Evolutionary conservation across 2,797 vertebrate species (phyloP).

Genomic region (Enteromius radiatus): DNA sequence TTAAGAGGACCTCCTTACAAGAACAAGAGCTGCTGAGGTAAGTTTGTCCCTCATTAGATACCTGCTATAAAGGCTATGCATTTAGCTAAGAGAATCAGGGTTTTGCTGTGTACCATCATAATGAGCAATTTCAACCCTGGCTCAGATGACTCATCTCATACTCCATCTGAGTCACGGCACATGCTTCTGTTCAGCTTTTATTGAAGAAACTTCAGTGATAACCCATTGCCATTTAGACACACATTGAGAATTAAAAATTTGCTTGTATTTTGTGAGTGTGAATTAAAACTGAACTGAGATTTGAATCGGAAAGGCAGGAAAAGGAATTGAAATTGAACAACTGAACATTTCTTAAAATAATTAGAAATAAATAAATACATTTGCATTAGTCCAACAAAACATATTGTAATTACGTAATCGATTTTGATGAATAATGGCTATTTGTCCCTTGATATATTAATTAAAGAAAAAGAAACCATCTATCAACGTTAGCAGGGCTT

Average conservation of each 20-base stretch:
- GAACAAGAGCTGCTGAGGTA: background rate
- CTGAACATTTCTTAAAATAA: background rate
- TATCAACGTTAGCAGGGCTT: background rate
- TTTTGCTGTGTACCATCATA: constrained; percentile 45
- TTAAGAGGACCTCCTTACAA: constrained; percentile 22
- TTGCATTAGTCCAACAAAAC: background rate
- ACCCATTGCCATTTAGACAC: constrained; percentile 8
- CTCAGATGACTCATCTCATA: constrained; percentile 49
- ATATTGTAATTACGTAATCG: background rate
- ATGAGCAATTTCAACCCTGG: constrained; percentile 41
- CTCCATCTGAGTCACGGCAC: constrained; percentile 40
- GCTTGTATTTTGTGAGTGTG: background rate
- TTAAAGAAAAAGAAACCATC: background rate
- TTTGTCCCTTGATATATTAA: background rate
- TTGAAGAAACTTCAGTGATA: constrained; percentile 27
- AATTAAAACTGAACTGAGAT: background rate
- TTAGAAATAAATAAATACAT: background rate
- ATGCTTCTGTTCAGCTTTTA: constrained; percentile 48
- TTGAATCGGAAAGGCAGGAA: background rate
- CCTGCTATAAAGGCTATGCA: constrained; percentile 28
- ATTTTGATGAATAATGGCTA: background rate
- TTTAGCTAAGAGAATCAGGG: constrained; percentile 27
- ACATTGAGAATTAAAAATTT: background rate
- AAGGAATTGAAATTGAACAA: background rate
- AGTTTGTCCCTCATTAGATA: constrained; percentile 40